Conservation (phyloP, 2,888 invertebrate genomes). For the Tuta absoluta region DNA sequence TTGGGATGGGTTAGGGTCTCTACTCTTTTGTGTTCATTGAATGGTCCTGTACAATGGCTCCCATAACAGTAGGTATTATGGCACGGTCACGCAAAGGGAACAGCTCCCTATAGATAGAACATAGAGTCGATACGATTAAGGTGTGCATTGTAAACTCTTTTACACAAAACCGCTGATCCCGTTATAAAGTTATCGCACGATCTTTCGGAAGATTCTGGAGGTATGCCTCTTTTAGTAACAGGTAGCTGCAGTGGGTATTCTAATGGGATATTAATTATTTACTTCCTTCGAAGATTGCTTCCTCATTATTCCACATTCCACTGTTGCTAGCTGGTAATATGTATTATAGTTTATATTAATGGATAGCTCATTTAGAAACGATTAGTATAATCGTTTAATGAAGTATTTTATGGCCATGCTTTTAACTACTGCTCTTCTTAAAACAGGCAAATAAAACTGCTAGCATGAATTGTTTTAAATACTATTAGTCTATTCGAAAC, state of each 20-base stretch:
- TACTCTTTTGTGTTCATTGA: constrained; percentile 62
- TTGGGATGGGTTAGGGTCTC: constrained; percentile 61
- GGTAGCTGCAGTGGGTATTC: constrained; percentile 14
- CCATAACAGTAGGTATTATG: constrained; percentile 55
- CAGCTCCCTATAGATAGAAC: constrained; percentile 32
- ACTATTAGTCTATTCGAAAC: constrained; percentile 25
- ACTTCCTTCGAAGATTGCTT: constrained; percentile 19
- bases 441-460: neutral
- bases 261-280: constrained; percentile 27
- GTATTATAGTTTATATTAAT: constrained; percentile 7
- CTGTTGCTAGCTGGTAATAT: neutral
- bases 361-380: constrained; percentile 24
- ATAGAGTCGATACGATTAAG: constrained; percentile 8
- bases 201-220: constrained; percentile 7
- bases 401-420: neutral
- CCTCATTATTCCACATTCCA: constrained; percentile 16
- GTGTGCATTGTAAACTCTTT: constrained; percentile 5
- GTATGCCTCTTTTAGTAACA: neutral
- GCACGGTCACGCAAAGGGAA: constrained; percentile 58
- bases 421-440: constrained; percentile 4
- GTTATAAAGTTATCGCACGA: constrained; percentile 17
- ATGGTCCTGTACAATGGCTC: constrained; percentile 56
- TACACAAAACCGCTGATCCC: constrained; percentile 3
- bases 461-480: constrained; percentile 17
- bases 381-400: constrained; percentile 17